Percentiles rank a stretch among this genome's conserved stretches.
phyloP scores from a whole-genome alignment of 2,888 invertebrate species.

The Drosophila kambysellisi region DNA sequence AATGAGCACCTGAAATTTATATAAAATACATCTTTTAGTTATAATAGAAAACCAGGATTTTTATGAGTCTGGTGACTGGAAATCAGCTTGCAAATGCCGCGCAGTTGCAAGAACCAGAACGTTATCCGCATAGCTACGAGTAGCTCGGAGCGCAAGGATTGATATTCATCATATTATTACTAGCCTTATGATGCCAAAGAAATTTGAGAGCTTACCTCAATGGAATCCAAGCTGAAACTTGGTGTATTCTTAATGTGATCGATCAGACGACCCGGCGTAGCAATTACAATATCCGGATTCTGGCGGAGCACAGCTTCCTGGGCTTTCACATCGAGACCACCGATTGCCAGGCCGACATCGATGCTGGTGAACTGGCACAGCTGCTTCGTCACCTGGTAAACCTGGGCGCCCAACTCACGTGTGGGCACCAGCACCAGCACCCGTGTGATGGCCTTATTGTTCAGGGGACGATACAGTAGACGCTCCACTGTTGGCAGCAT shows the following conservation, averaged over 20 bases:
- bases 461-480: slow-evolving; percentile 93
- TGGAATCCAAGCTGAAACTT: slow-evolving; percentile 94
- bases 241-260: slow-evolving; percentile 98
- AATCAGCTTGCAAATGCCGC: slow-evolving; percentile 74
- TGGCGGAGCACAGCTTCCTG: slow-evolving; percentile 93
- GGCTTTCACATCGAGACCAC: slow-evolving; percentile 94
- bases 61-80: background rate
- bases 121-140: slow-evolving; percentile 35
- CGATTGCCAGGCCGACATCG: slow-evolving; percentile 93
- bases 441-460: slow-evolving; percentile 89
- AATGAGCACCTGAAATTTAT: slow-evolving; percentile 85
- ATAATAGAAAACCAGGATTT: background rate
- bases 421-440: slow-evolving; percentile 98
- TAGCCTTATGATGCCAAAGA: background rate
- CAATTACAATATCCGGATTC: slow-evolving; percentile 98
- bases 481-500: slow-evolving; percentile 98
- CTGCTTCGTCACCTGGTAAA: slow-evolving; percentile 96
- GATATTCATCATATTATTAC: slow-evolving; percentile 78
- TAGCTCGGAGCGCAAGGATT: slow-evolving; percentile 85
- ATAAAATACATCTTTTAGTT: background rate
- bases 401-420: slow-evolving; percentile 98
- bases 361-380: slow-evolving; percentile 94
- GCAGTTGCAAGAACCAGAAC: slow-evolving; percentile 55
- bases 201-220: slow-evolving; percentile 89
- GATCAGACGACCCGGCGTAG: slow-evolving; percentile 98